Base-by-base conservation (phyloP, 2,797 vertebrate species). In the Esox masquinongy region DNA sequence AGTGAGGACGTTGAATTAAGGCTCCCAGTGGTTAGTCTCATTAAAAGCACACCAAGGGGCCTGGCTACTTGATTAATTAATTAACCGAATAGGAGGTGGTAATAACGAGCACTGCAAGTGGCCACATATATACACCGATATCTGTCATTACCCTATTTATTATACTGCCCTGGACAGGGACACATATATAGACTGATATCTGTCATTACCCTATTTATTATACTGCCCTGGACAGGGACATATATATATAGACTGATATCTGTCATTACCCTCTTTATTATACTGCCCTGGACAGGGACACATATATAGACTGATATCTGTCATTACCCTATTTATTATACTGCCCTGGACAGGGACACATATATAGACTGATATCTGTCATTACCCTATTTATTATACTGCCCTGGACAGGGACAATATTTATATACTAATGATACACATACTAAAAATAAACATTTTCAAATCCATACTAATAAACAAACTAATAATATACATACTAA, bases 61-160 rank as follows among this genome's bases (percentile, higher is more conserved):
- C 78, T 80, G 74, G 82, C 84, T 75, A 80, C 79, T 88, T 92
- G 89, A 94, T 93, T 92, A 89, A 94, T 93, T 93, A 91, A 92
- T 90, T 86, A 87, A 86, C 82, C 90, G 87, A 85, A 88, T 87
- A 91, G 92, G 92, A 89, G 90, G 89, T 64, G 73, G 79, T 43
- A 59, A 74, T 92, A 92, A 92, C 92, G 86, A 92, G 86, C 79
- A 75, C 80, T 34, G 63, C 26, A 50, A 43, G 63, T 64, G 70
- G 72, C 77, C 61, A 67, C 71, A 43, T 79, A 87, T 86, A 80
- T 29, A 87, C 79, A 83, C 79, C 68, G 74, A 81, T 53, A 84
- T 22, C 26, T 49, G 82, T 82, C 73, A 80, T 84, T 84, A 84
- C 68, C 59, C 79, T 88, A 87, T 91, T 89, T 87, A 88, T 72